phyloP scores from a whole-genome alignment of 2,888 invertebrate genomes.

The Nemotelus nigrinus region DNA sequence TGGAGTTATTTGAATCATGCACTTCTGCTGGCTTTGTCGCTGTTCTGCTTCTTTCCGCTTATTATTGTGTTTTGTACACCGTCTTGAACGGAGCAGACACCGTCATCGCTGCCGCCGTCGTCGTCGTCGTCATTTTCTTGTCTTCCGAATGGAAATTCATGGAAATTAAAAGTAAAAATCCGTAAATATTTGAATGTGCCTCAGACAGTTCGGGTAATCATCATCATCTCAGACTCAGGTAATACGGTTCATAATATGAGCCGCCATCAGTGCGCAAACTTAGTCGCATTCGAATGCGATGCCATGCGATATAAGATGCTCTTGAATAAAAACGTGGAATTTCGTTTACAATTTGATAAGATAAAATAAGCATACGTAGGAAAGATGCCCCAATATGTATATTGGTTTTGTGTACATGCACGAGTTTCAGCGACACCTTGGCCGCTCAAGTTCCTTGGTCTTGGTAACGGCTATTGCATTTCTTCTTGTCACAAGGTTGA shows the following conservation, averaged over 20 bases:
- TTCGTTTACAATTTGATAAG: slow-evolving; percentile 29
- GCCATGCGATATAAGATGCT: too few relatives aligned
- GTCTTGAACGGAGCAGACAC: too few relatives aligned
- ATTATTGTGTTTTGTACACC: background rate
- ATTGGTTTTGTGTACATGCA: background rate
- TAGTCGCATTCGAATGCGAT: too few relatives aligned
- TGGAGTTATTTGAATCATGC: slow-evolving; percentile 23
- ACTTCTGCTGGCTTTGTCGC: background rate
- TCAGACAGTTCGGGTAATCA: slow-evolving; percentile 13
- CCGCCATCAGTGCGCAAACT: background rate
- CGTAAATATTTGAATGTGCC: slow-evolving; percentile 33
- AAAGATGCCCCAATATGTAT: background rate
- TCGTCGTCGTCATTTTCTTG: background rate
- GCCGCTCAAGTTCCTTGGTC: background rate
- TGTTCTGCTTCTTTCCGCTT: slow-evolving; percentile 4
- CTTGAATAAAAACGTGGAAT: background rate
- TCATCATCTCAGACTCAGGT: background rate
- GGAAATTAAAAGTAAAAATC: slow-evolving; percentile 42
- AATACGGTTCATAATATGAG: background rate
- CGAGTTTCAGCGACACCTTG: background rate
- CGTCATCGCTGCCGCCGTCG: too few relatives aligned
- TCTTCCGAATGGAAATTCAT: slow-evolving; percentile 28
- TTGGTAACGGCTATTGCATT: background rate
- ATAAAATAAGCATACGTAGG: background rate
- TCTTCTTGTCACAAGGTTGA: slow-evolving; percentile 7